A percentile compares a stretch with the other conserved stretches of the same genome.
Evolutionary conservation across 2,797 vertebrate species (phyloP).

Genomic region (Hozukius guyotensis): DNA sequence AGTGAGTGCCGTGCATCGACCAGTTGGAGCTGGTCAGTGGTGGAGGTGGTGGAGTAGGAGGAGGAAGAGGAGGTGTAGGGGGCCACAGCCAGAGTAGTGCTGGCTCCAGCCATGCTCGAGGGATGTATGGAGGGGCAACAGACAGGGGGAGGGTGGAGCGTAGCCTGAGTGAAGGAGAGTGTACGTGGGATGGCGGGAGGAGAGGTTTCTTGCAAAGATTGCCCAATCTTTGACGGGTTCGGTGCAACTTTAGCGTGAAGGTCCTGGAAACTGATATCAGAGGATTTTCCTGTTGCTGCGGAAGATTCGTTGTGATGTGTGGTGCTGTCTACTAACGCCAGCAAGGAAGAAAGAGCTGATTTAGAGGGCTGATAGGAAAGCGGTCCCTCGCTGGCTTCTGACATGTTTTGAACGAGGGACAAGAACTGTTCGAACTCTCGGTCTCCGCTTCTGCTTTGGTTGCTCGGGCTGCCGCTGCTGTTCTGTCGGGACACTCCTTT

Average conservation of each 20-base stretch:
- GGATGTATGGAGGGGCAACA: slow-evolving; percentile 73
- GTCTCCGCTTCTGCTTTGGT: slow-evolving; percentile 45
- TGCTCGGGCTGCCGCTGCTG: slow-evolving; percentile 53
- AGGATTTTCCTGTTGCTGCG: slow-evolving; percentile 8
- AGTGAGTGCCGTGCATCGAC: slow-evolving; percentile 89
- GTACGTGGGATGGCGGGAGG: slow-evolving; percentile 78
- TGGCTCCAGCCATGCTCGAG: slow-evolving; percentile 66
- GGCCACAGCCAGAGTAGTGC: slow-evolving; percentile 63
- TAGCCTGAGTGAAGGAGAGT: slow-evolving; percentile 63
- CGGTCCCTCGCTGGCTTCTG: slow-evolving; percentile 57
- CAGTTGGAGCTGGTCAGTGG: slow-evolving; percentile 80
- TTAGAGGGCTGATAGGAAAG: slow-evolving; percentile 67
- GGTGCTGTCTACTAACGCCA: slow-evolving; percentile 12
- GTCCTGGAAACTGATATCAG: slow-evolving; percentile 73
- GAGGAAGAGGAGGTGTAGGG: slow-evolving; percentile 66
- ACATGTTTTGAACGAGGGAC: slow-evolving; percentile 66
- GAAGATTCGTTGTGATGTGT: neutral
- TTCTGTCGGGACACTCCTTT: slow-evolving; percentile 61
- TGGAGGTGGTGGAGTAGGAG: slow-evolving; percentile 70
- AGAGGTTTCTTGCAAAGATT: slow-evolving; percentile 73
- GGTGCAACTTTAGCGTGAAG: slow-evolving; percentile 82
- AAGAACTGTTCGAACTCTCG: slow-evolving; percentile 65
- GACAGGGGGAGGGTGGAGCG: slow-evolving; percentile 53
- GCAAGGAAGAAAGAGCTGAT: slow-evolving; percentile 42
- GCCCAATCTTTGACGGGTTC: slow-evolving; percentile 57